Base-by-base conservation (phyloP, 2,888 invertebrate genomes). In the Meta bourneti region DNA sequence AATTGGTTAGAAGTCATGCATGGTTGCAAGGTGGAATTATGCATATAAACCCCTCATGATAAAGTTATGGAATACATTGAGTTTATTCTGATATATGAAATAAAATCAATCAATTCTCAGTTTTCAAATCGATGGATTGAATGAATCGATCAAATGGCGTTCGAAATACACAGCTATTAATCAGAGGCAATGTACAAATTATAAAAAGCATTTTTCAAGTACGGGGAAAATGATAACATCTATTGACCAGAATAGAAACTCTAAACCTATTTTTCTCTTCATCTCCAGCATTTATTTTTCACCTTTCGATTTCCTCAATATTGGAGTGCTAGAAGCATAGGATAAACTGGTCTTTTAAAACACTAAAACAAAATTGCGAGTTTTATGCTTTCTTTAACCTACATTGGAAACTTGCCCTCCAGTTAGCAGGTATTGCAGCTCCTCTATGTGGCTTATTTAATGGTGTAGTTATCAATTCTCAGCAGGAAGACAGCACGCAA, bases 341-440 rank as follows among this genome's bases (percentile, higher is more conserved):
- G 13, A 54, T 79, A 54, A 54, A 79, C 49, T 77, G 61, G 61
- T 61, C 61, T 61, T 61, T 61, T 61, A 11, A 16, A 61, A 16
- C 11, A 49, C 8, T 49, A 16, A 8, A 77, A 13, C 61, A 77
- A 77, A 77, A 77, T 11, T 7, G 7, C 11, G 16, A 48, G 77
- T 72, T 71, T 71, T 83, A 85, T 49, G 77, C 77, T 85, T 77
- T 69, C 75, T 77, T 77, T 85, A 75, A 85, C 85, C 85, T 69
- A 85, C 11, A 85, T 85, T 69, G n/a, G 48, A 19, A n/a, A 69
- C 75, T 34, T 19, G 85, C 85, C 77, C 49, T 85, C 85, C 48
- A 52, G 85, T 19, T 6, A 61, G 20, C 78, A 20, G 7, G 4
- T 34, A 34, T 8, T 0, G 75, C 75, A 34, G 48, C 7, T 13